A percentile compares a stretch with the other conserved stretches of the same genome.
Conservation (phyloP, 2,113 vertebrate genomes). For the Lonchura striata region DNA sequence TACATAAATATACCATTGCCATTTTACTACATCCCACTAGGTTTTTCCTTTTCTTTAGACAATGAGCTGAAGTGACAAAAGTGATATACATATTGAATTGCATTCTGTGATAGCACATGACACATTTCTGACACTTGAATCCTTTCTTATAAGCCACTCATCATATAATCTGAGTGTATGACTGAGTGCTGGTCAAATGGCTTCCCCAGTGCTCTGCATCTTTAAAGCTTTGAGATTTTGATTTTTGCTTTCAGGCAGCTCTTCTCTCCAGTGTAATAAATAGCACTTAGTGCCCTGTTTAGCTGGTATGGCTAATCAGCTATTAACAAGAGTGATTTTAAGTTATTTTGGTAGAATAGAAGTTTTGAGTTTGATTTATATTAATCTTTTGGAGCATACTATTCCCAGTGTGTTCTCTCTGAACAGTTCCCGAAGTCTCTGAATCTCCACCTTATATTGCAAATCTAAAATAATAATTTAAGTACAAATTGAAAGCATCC, state of each 20-base stretch:
- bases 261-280: background rate
- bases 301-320: background rate
- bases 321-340: background rate
- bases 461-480: background rate
- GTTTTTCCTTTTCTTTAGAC: background rate
- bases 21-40: background rate
- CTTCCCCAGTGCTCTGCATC: background rate
- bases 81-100: background rate
- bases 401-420: background rate
- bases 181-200: background rate
- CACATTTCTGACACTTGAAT: background rate
- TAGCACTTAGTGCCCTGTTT: background rate
- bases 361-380: conserved; percentile 13
- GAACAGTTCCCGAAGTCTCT: background rate
- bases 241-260: background rate
- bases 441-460: background rate
- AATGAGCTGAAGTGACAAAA: background rate
- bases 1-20: background rate
- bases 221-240: background rate
- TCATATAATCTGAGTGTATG: background rate
- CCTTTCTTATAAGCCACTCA: background rate
- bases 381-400: background rate
- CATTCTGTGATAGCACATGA: background rate
- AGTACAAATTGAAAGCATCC: background rate
- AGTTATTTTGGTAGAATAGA: background rate